Evolutionary conservation across 2,797 vertebrate genomes (phyloP), one percentile per base, ranked within the genome.

Genomic region (Huso huso): DNA sequence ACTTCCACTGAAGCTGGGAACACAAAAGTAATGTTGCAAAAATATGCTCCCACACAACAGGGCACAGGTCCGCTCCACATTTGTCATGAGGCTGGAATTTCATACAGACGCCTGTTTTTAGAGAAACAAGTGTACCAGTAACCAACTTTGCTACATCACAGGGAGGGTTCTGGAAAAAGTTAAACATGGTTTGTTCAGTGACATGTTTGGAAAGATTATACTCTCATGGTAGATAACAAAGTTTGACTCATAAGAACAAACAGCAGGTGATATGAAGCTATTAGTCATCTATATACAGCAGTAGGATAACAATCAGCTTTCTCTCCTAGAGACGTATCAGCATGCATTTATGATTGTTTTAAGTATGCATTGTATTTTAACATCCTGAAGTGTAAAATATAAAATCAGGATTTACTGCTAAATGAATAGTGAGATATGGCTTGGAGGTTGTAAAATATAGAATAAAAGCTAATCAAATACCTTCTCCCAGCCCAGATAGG

Each of bases 401-500:
- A 4, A 37, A 4, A 37, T 37, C 18, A 18, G 18, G 18, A 37
- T 37, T 4, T 37, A 37, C 5, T 37, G 37, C 37, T 37, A 37
- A 37, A 5, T 37, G 37, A 37, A 37, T 37, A 4, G 37, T 37
- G 37, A 37, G 37, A 4, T 37, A 37, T 37, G 37, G 37, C 4
- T 37, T 37, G 37, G 37, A 37, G 37, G 5, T 37, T 4, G 18
- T 13, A 65, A 11, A 65, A 7, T 10, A 15, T 10, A 15, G n/a
- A 67, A 67, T 10, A 48, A 23, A 10, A 52, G 51, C 7, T 59
- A 10, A 69, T 7, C 63, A 15, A 51, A 83, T 82, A 96, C 97
- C 95, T 93, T 91, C n/a, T 96, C 92, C 94, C 95, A 98, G 62
- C 67, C 87, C 62, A 98, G 87, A 72, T 91, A 96, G 1, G 81